Evolutionary conservation across 2,888 invertebrate species (phyloP).

Genomic region (Orchesellides sinensis): DNA sequence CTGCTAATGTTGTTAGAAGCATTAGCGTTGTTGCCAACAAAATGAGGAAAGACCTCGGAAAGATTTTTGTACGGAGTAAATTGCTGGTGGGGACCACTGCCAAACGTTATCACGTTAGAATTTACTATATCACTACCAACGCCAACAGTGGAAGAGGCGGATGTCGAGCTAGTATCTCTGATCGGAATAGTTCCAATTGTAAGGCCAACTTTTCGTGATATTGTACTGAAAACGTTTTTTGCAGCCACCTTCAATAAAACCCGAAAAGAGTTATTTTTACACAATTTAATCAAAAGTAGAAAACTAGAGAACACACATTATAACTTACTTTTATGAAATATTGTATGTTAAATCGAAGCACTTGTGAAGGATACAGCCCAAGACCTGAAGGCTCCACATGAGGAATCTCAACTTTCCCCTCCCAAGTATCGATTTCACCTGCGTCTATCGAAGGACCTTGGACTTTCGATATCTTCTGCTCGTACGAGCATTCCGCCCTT

Average conservation of each 20-base stretch:
- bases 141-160: neutral
- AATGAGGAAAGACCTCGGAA: slow-evolving; percentile 16
- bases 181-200: slow-evolving; percentile 41
- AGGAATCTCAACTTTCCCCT: slow-evolving; percentile 30
- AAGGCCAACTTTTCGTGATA: slow-evolving; percentile 30
- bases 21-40: neutral
- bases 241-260: slow-evolving; percentile 17
- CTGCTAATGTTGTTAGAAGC: neutral
- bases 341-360: slow-evolving; percentile 43
- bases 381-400: slow-evolving; percentile 40
- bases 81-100: neutral
- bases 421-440: slow-evolving; percentile 32
- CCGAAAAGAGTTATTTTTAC: neutral
- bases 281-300: neutral
- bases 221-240: slow-evolving; percentile 31
- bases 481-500: slow-evolving; percentile 18
- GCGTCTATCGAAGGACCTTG: slow-evolving; percentile 37
- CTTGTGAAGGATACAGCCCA: slow-evolving; percentile 45
- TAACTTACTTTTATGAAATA: slow-evolving; percentile 38
- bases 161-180: neutral
- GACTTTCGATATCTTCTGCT: slow-evolving; percentile 19
- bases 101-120: no score
- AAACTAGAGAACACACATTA: neutral
- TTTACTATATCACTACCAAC: neutral
- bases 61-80: slow-evolving; percentile 40